Base-by-base conservation (phyloP, 2,888 invertebrate species). In the Zele albiditarsus region DNA sequence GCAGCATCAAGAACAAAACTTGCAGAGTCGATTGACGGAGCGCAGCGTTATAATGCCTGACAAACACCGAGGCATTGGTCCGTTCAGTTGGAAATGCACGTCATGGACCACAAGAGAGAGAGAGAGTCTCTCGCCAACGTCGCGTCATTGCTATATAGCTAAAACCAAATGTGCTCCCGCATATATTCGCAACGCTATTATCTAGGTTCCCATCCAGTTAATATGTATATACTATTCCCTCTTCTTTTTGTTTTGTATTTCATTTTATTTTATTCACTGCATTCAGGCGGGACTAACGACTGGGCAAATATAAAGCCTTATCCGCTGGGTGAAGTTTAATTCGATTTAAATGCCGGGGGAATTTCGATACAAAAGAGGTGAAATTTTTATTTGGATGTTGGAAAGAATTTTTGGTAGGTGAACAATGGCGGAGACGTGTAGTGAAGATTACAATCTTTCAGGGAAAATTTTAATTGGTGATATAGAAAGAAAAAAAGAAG, bases 81-180 rank as follows among this genome's bases (percentile, higher is more conserved):
- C 83, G 83, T 84, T 85, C 84, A 83, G 72, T 80, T 81, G 83
- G 83, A 84, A 84, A 83, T 20, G 53, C 80, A 78, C 82, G 82
- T 82, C 83, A 82, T 77, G 83, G 81, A 84, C 82, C 83, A 77
- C 81, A 80, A 79, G 78, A 20, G 42, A 42, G 42, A 6, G 33
- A 33, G 4, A 6, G n/a, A 46, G 46, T 46, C 42, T 42, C 42
- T 42, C 46, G 16, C n/a, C 5, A n/a, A 16, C 53, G 10, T 20
- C 53, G 53, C 53, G n/a, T 5, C n/a, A 46, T 16, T 14, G 4
- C 6, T 6, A 77, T 76, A 63, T 71, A 71, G 63, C 66, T 72
- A 70, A 63, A 78, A 80, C 70, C 72, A 65, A 78, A 76, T 76
- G 70, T 68, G 53, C 69, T 72, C 31, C 72, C 65, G 67, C 46